These are phyloP conservation scores for Scortum barcoo DNA, from an alignment of 2,113 vertebrate species.

Conservation along the genomic window DNA sequence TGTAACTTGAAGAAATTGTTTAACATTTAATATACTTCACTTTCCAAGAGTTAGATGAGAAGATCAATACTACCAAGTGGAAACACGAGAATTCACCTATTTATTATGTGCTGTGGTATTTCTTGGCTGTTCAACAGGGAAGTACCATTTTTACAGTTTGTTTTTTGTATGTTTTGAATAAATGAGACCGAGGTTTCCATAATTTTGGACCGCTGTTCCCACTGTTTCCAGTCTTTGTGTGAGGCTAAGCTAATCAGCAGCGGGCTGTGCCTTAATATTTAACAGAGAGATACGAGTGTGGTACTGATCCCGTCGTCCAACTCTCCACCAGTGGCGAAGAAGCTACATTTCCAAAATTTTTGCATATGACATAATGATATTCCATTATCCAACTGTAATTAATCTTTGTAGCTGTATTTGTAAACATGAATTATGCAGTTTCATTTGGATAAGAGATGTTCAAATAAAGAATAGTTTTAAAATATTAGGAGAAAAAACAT, in stretches of 20 bases:
- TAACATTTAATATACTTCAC: neutral
- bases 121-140: neutral
- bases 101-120: neutral
- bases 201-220: too few relatives aligned
- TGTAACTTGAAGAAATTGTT: neutral
- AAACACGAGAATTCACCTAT: neutral
- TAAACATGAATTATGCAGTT: neutral
- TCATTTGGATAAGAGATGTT: neutral
- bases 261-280: neutral
- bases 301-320: neutral
- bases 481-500: neutral
- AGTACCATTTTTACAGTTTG: too few relatives aligned
- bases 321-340: neutral
- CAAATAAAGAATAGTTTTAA: neutral
- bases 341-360: neutral
- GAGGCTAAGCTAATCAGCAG: neutral
- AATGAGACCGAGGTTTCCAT: too few relatives aligned
- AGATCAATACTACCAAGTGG: neutral
- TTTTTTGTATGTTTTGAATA: too few relatives aligned
- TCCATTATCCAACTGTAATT: neutral
- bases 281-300: neutral
- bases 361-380: too few relatives aligned
- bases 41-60: neutral
- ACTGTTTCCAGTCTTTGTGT: too few relatives aligned
- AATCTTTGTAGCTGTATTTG: slow-evolving; percentile 2